Percentiles rank a stretch among this genome's conserved stretches.
Evolutionary conservation across 2,888 invertebrate species (phyloP).

Genomic region (Leptinotarsa juncta): DNA sequence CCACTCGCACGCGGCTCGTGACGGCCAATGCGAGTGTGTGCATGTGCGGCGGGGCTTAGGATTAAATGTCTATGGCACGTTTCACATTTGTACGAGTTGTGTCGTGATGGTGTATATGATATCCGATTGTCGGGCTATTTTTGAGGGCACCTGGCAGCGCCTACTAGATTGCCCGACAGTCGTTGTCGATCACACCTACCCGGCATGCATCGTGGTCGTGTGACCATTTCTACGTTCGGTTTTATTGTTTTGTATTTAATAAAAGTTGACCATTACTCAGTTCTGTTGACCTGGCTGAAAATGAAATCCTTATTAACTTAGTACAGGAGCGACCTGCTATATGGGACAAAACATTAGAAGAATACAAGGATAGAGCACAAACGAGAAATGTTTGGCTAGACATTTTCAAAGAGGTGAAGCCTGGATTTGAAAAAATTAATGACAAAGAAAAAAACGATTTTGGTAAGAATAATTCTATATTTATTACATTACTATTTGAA

Average conservation of each 20-base stretch:
- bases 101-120: background rate
- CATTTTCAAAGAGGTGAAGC: conserved; percentile 14
- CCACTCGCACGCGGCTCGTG: too few species aligned
- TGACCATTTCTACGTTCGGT: too few species aligned
- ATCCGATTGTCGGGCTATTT: background rate
- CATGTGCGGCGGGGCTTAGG: too few species aligned
- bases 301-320: conserved; percentile 20
- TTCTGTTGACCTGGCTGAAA: conserved; percentile 5
- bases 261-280: too few species aligned
- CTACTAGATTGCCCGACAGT: too few species aligned
- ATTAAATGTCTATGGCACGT: too few species aligned
- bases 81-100: too few species aligned
- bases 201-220: too few species aligned
- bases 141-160: too few species aligned
- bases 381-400: conserved; percentile 23
- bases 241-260: too few species aligned
- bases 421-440: conserved; percentile 27
- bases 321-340: conserved; percentile 24
- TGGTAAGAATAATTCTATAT: conserved; percentile 2
- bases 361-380: conserved; percentile 17
- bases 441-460: conserved; percentile 26
- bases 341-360: conserved; percentile 29
- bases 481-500: background rate
- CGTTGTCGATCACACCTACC: background rate
- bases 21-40: too few species aligned